These are phyloP conservation scores for Cotesia chilonis DNA, from an alignment of 1,140 invertebrate genomes.

Conservation along the genomic window DNA sequence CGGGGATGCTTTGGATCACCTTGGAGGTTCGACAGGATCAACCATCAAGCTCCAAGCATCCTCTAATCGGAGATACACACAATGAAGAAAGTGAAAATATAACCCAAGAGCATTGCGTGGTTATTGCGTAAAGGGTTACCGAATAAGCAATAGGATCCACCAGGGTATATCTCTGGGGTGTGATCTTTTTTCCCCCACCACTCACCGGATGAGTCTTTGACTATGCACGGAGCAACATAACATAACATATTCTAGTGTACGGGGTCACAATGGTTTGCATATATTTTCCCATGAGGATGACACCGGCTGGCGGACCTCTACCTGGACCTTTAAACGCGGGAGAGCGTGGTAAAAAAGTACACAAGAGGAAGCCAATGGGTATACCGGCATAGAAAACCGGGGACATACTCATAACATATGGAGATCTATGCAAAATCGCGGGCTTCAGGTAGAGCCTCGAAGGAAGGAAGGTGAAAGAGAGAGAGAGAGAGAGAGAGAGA, in stretches of 20 bases:
- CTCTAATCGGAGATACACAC: not conserved
- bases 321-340: conserved; percentile 56
- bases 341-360: conserved; percentile 39
- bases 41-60: no score
- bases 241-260: conserved; percentile 32
- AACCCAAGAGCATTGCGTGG: conserved; percentile 25
- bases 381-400: conserved; percentile 32
- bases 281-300: conserved; percentile 66
- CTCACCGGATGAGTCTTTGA: not conserved
- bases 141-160: conserved; percentile 27
- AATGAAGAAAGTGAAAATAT: conserved; percentile 4
- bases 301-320: conserved; percentile 52
- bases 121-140: conserved; percentile 28
- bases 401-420: conserved; percentile 55
- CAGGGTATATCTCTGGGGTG: conserved; percentile 54
- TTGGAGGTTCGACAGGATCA: conserved; percentile 14
- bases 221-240: not conserved
- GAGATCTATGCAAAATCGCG: conserved; percentile 65
- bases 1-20: conserved; percentile 11
- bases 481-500: not conserved
- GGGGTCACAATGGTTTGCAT: conserved; percentile 65
- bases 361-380: conserved; percentile 5
- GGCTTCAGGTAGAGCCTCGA: conserved; percentile 33
- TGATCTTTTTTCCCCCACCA: conserved; percentile 49
- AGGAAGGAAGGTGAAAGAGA: conserved; percentile 24